Conservation (phyloP, 2,113 vertebrate genomes). For the Eubucco bourcierii region DNA sequence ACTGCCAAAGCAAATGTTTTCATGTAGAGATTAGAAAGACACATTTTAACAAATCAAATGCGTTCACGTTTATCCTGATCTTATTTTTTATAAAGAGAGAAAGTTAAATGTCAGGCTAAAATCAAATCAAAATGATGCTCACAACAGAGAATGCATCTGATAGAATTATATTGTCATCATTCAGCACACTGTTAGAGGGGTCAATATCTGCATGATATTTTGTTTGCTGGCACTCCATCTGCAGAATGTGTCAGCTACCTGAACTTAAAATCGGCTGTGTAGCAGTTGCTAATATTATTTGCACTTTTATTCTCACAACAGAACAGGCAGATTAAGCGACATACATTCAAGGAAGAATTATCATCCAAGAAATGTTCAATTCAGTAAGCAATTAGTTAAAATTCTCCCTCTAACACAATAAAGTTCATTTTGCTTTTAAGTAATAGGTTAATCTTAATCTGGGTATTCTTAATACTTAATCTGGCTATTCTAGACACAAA, state of each 20-base stretch:
- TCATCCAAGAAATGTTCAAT: neutral
- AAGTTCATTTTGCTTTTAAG: neutral
- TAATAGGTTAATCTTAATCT: neutral
- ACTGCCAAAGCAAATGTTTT: conserved; percentile 70
- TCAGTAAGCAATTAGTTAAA: neutral
- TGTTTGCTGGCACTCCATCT: neutral
- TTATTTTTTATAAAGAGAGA: neutral
- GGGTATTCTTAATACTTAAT: neutral
- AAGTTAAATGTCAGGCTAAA: conserved; percentile 54
- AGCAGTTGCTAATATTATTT: neutral
- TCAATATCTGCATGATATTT: conserved; percentile 14
- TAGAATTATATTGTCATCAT: conserved; percentile 10
- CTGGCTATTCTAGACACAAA: neutral
- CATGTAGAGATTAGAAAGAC: conserved; percentile 48
- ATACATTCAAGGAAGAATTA: neutral
- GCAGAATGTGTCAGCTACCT: neutral
- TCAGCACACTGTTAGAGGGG: neutral
- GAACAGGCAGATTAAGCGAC: neutral
- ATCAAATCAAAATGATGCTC: conserved; percentile 34
- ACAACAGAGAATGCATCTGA: neutral
- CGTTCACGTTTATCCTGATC: conserved; percentile 32
- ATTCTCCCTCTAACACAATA: neutral
- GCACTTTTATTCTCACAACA: neutral
- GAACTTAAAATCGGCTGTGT: neutral
- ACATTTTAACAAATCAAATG: conserved; percentile 66